phyloP scores from a whole-genome alignment of 2,888 invertebrate genomes.

The Stenichneumon culpator region DNA sequence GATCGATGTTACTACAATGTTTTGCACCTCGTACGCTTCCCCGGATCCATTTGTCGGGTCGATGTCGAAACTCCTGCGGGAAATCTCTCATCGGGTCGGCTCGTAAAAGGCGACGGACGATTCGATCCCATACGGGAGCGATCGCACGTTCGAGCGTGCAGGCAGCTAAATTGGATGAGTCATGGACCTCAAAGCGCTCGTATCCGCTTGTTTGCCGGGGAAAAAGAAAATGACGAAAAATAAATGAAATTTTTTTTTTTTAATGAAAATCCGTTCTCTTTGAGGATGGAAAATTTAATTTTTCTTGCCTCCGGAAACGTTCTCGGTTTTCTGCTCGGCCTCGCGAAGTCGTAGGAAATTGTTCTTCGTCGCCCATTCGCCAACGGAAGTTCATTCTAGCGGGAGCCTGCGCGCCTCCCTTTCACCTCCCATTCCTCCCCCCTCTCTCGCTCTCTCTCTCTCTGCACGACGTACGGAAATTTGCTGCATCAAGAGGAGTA shows the following conservation, averaged over 20 bases:
- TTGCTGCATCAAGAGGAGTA: background rate
- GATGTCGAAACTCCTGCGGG: background rate
- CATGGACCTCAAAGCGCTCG: background rate
- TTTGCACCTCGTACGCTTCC: background rate
- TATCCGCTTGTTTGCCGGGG: background rate
- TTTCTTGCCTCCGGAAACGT: background rate
- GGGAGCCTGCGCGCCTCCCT: constrained; percentile 32
- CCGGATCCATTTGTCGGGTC: background rate
- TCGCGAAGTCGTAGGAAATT: constrained; percentile 55
- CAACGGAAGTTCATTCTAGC: constrained; percentile 25
- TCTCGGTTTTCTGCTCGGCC: constrained; percentile 22
- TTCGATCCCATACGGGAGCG: background rate
- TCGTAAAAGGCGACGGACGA: background rate
- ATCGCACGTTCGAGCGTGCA: background rate
- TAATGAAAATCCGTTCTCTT: constrained; percentile 20
- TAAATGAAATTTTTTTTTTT: background rate
- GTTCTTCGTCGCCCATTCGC: constrained; percentile 20
- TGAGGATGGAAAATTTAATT: constrained; percentile 38
- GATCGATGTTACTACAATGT: background rate
- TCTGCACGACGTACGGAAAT: background rate
- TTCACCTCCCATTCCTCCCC: background rate
- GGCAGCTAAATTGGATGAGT: background rate
- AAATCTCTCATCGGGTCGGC: background rate
- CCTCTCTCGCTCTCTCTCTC: no score
- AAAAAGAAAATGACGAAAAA: background rate